Evolutionary conservation across 53 echinoderm and acorn worm genomes (phyloP).

Genomic region (Pentamera pediparva): DNA sequence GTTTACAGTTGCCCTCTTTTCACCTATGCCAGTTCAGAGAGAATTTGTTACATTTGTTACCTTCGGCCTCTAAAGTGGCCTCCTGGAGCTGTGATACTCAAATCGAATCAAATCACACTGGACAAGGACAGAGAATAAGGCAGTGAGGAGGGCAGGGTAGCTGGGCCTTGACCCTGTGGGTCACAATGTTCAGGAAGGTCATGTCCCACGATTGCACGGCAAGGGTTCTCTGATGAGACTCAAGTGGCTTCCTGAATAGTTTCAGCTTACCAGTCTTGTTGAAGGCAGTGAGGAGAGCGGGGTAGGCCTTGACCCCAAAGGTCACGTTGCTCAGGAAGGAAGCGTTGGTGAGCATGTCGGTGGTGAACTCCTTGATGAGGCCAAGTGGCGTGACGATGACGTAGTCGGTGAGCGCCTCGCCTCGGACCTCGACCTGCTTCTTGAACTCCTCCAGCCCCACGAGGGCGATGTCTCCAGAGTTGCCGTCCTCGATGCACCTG

Average conservation of each 20-base stretch:
- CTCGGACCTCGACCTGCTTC: not conserved
- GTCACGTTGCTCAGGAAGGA: constrained; percentile 12
- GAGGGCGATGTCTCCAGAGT: not conserved
- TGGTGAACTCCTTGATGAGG: not conserved
- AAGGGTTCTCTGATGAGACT: no score
- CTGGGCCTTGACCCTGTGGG: constrained; percentile 59
- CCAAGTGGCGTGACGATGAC: constrained; percentile 20
- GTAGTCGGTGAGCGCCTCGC: not conserved
- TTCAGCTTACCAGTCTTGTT: constrained; percentile 64
- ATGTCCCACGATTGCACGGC: no score
- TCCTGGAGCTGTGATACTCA: no score
- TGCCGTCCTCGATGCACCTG: not conserved
- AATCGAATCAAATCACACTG: no score
- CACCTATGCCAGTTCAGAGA: no score
- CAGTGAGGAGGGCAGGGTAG: constrained; percentile 61
- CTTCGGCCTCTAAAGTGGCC: no score
- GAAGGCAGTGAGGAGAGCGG: constrained; percentile 67
- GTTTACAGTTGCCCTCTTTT: no score
- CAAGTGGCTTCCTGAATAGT: no score
- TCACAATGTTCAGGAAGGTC: not conserved
- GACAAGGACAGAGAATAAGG: no score
- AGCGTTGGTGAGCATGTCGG: constrained; percentile 34
- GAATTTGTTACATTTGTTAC: no score
- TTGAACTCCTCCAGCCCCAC: constrained; percentile 1
- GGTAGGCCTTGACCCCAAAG: constrained; percentile 71